Evolutionary conservation across 2,797 vertebrate genomes (phyloP).

Genomic region (Chrosomus eos): DNA sequence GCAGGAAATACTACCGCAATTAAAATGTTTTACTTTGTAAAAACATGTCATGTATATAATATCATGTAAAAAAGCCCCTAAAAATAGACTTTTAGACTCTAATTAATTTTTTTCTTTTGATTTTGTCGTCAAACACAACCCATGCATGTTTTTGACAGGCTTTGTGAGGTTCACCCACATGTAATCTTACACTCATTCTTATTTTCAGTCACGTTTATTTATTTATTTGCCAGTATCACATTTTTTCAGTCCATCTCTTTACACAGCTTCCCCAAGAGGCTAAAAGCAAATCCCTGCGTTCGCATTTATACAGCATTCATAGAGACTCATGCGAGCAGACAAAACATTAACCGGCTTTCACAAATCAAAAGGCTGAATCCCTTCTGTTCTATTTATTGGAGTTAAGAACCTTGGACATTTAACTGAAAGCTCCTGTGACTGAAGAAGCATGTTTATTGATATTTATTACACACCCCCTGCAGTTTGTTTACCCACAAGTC

Average conservation of each 20-base stretch:
- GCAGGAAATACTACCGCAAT: not conserved
- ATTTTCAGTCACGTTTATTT: conserved; percentile 9
- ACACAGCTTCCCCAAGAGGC: not conserved
- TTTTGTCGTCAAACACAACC: conserved; percentile 22
- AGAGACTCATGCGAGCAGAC: not conserved
- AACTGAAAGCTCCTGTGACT: not conserved
- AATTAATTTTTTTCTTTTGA: not conserved
- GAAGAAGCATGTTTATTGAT: conserved; percentile 11
- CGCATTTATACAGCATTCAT: not conserved
- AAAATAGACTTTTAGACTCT: not conserved
- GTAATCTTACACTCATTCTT: conserved; percentile 10
- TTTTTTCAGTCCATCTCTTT: not conserved
- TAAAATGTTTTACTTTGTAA: not conserved
- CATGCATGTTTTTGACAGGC: conserved; percentile 7
- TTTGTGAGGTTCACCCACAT: conserved; percentile 1
- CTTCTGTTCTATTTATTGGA: conserved; percentile 27
- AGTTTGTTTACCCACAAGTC: conserved; percentile 22
- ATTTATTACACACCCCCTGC: conserved; percentile 12
- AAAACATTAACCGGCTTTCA: conserved; percentile 2
- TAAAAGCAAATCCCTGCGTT: not conserved
- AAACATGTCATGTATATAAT: not conserved
- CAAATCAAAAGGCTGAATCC: conserved; percentile 13
- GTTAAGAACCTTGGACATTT: conserved; percentile 23
- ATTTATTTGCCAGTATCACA: not conserved
- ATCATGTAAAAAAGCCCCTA: no score